Conservation (phyloP, 2,888 invertebrate species). For the Crepidodera aurea region DNA sequence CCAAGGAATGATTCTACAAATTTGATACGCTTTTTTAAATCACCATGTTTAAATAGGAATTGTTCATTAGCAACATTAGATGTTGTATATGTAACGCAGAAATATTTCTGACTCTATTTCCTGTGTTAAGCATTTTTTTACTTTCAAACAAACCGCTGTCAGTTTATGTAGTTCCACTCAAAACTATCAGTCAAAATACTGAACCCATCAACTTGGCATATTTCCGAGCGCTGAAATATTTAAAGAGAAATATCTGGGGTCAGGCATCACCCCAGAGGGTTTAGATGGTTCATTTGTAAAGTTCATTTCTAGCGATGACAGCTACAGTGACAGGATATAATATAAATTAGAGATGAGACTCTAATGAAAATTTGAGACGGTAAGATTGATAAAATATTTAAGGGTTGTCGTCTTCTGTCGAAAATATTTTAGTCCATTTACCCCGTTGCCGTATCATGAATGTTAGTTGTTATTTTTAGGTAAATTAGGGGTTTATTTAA, state of each 20-base stretch:
- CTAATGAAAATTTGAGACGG: constrained; percentile 28
- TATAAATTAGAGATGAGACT: constrained; percentile 30
- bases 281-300: constrained; percentile 36
- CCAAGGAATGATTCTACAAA: too few relatives aligned
- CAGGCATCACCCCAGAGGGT: constrained; percentile 31
- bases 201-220: constrained; percentile 27
- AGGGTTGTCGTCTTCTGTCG: background rate
- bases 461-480: too few relatives aligned
- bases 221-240: constrained; percentile 38
- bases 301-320: constrained; percentile 37
- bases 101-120: too few relatives aligned
- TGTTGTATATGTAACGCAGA: too few relatives aligned
- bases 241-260: constrained; percentile 34
- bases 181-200: constrained; percentile 34
- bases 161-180: background rate
- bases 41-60: too few relatives aligned
- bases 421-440: background rate
- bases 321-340: constrained; percentile 32
- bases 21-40: too few relatives aligned
- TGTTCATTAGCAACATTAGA: too few relatives aligned
- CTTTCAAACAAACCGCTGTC: too few relatives aligned
- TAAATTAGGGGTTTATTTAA: too few relatives aligned
- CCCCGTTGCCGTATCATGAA: background rate
- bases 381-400: constrained; percentile 1
- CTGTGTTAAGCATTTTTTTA: too few relatives aligned